Base-by-base conservation (phyloP, 2,113 vertebrate species). In the Holacanthus passer region DNA sequence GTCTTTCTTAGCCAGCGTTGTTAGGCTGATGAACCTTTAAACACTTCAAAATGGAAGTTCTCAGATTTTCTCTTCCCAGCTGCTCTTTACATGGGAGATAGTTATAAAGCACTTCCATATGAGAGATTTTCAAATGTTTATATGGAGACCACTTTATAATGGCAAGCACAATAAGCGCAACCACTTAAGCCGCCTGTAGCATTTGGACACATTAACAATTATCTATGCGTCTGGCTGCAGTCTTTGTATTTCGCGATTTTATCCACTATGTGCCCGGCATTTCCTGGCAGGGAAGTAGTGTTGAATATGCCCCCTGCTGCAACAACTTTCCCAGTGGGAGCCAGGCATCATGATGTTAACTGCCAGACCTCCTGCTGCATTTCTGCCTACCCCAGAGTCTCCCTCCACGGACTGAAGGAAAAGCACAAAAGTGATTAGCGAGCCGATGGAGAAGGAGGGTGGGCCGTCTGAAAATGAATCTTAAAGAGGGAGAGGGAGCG, bases 341-440 rank as follows among this genome's bases (percentile, higher is more conserved):
- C 58, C 86, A 81, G 89, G 74, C 88, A 68, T 87, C 78, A 48
- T 70, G 65, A 89, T 80, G 84, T 83, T 84, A 77, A 85, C 83
- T 60, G 74, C 53, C 76, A 82, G 83, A 91, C 79, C 89, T 79
- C 90, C 92, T 73, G 79, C 82, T 87, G 84, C 79, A 80, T 79
- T 84, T 83, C 73, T 88, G 73, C 73, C 87, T 81, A 88, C 83
- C 90, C 81, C 77, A 72, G 83, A 90, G 91, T 87, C 78, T 87
- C 87, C 89, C 66, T 88, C 84, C 89, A 92, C 31, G 88, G 90
- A 80, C 90, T 88, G 79, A 53, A 91, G 89, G 85, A 93, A 92
- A 94, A 94, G 89, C 85, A 94, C 91, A 94, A 93, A 94, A 90
- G 92, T 89, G 84, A 94, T 95, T 94, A 94, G 87, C n/a, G 35